Evolutionary conservation across 2,113 vertebrate genomes (phyloP), one percentile per base, ranked within the genome.

Genomic region (Paratilapia polleni): DNA sequence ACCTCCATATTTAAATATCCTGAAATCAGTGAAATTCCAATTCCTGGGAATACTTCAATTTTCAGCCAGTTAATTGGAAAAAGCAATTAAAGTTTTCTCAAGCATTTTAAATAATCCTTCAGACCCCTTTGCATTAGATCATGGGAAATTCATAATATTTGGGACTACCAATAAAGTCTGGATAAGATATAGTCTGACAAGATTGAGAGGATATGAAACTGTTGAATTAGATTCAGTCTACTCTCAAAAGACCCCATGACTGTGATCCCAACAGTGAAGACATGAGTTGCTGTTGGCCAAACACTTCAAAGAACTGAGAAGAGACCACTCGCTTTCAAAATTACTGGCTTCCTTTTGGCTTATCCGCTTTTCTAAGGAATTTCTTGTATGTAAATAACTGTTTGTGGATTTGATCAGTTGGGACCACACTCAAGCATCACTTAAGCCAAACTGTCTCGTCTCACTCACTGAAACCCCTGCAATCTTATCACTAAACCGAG

Each of bases 271-370:
- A 52, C 38, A 63, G 20, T 43, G 49, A 87, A 86, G 60, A 89
- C 57, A 80, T 7, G 3, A 83, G 26, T 34, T 57, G 52, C 79
- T 73, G 84, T 54, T 60, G 17, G 64, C 22, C 47, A 78, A 83
- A 78, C 75, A 87, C 57, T 89, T 93, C 78, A 87, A 88, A 89
- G 82, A 59, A 57, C 34, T 49, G 22, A 70, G 81, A 80, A 49
- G 76, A 75, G 58, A 88, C 66, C 57, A 86, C 77, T 91, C 79
- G 68, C 81, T 84, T 78, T 49, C 17, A 58, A 54, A 91, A 92
- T 90, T 61, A 76, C 70, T 78, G 20, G 62, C 84, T 93, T 88
- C 87, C 88, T 82, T 89, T 84, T 54, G 59, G 68, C 77, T 88
- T 88, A 84, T 90, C 78, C 78, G 11, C 28, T 77, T 78, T 52